Evolutionary conservation across 2,113 vertebrate species (phyloP), one percentile per base, ranked within the genome.

Genomic region (Cinclus cinclus): DNA sequence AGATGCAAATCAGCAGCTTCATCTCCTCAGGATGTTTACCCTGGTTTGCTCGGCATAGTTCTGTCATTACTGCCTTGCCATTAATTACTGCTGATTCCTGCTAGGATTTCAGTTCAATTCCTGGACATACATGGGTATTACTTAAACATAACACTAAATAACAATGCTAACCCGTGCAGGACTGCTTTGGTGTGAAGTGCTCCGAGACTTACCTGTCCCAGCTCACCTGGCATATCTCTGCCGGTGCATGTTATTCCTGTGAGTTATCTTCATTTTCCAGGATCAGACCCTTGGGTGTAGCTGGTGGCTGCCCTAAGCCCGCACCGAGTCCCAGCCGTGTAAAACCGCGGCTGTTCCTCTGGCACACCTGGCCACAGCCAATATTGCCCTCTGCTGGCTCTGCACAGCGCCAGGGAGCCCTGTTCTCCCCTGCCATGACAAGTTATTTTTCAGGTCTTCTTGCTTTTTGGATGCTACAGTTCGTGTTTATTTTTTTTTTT

Each of bases 321-420:
- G 5, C 10, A 0, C 18, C 49, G 11, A 1, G 15, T 2, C 18
- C 50, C 10, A 28, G 27, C 50, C 5, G 50, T 52, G 50, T 52
- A 17, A 52, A 52, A 52, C 17, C 50, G 27, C 9, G 50, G 50
- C 42, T 44, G 42, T 19, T 27, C 24, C 5, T 27, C 27, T 17
- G 50, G 50, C 50, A 52, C 50, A 52, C 50, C 50, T 52, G 27
- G 50, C 50, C 50, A 28, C 50, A 52, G 50, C 63, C 96, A 75
- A 93, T 65, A 19, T 96, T 97, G 97, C 97, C 96, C 94, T 97
- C 97, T 96, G 1, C 97, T 95, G 97, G 95, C 67, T 88, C 18
- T 2, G 60, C 33, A 0, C 79, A 18, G 2, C 17, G 27, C 65
- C n/a, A 14, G 49, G 60, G 37, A 70, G 17, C 68, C 60, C 6